Evolutionary conservation across 2,797 vertebrate genomes (phyloP).

Genomic region (Phalanger gymnotis): DNA sequence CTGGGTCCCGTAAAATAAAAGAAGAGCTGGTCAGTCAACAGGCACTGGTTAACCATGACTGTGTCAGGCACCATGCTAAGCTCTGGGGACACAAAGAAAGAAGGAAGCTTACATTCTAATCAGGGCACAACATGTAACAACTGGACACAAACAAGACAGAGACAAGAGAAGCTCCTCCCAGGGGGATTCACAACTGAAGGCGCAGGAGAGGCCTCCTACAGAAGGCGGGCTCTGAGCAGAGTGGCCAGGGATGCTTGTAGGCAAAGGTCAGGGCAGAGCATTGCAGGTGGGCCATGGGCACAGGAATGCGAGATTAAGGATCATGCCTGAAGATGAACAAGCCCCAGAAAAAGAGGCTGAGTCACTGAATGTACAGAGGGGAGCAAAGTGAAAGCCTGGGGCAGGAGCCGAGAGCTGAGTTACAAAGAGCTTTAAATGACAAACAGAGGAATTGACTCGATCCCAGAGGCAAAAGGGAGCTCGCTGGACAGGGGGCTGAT

Average conservation of each 20-base stretch:
- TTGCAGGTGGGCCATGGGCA: not conserved
- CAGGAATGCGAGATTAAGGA: not conserved
- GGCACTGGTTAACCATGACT: not conserved
- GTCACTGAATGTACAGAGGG: not conserved
- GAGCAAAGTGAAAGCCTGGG: too few species aligned
- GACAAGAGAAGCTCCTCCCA: too few species aligned
- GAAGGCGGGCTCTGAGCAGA: not conserved
- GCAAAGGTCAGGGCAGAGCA: too few species aligned
- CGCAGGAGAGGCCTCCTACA: not conserved
- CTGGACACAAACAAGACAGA: not conserved
- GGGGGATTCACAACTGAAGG: not conserved
- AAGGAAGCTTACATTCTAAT: not conserved
- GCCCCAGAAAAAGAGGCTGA: not conserved
- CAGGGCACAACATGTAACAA: not conserved
- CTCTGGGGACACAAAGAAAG: not conserved
- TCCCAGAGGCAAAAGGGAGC: not conserved
- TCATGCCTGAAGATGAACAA: not conserved
- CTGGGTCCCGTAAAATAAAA: slow-evolving; percentile 48
- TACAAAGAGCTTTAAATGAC: not conserved
- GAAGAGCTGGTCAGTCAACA: not conserved
- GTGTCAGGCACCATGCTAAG: not conserved
- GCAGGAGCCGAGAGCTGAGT: not conserved
- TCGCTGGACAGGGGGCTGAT: not conserved
- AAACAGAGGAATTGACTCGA: not conserved
- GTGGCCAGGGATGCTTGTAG: not conserved